Base-by-base conservation (phyloP, 2,113 vertebrate species). In the Corythoichthys intestinalis region DNA sequence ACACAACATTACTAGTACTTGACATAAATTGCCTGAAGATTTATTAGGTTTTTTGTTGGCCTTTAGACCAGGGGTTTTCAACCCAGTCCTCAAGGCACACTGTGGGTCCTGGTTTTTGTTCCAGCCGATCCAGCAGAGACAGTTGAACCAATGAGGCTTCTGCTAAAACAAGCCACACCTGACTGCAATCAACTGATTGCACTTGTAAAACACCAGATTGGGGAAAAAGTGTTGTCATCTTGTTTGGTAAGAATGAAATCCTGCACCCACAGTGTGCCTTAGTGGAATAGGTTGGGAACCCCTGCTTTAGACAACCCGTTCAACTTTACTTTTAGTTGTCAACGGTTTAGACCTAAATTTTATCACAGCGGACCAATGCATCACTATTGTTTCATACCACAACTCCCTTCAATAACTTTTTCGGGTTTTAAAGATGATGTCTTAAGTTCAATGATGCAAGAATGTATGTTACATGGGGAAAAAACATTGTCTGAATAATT, bases 361-460 rank as follows among this genome's bases (percentile, higher is more conserved):
- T 37, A 37, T 37, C 56, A 7, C 34, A 35, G 56, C 13, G 34
- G 11, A 35, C 34, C 4, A 37, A 35, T 57, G 56, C 53, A 56
- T 56, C 53, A 34, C 20, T 57, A 34, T 57, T 12, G 8, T 35
- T 57, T 37, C 56, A 14, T 37, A 57, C 2, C 56, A 57, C 34
- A 37, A 37, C 20, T 57, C 34, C 11, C 56, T 57, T 57, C 35
- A 57, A 57, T 57, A 28, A 4, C 56, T 57, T 58, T 58, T 37
- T 37, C 37, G 34, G 56, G 56, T 34, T 58, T 58, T 58, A 14
- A 58, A 37, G 56, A 58, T 37, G 56, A 58, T 58, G 56, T 58
- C 56, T 58, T 58, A 6, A 28, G 34, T 58, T 37, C 3, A 11
- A 37, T 58, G 56, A 58, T 37, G 13, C 28, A 58, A 58, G 28